Conservation (phyloP, 1,140 invertebrate species). For the Asbolus verrucosus region DNA sequence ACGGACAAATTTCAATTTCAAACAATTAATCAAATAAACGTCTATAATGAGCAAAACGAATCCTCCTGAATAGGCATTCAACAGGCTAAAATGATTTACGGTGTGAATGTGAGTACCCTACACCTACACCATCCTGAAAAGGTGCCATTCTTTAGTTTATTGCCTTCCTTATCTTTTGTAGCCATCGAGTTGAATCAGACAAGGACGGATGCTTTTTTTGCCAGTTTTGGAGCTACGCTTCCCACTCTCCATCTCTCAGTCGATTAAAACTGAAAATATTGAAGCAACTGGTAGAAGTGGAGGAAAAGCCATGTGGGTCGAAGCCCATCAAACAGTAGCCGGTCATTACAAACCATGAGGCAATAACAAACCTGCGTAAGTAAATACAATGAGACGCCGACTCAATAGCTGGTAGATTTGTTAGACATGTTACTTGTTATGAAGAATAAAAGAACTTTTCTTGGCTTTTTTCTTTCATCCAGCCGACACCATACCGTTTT, state of each 20-base stretch:
- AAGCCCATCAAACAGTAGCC: constrained; percentile 53
- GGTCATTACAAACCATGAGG: constrained; percentile 54
- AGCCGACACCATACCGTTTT: constrained; percentile 9
- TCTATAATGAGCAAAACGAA: constrained; percentile 30
- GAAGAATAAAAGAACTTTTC: constrained; percentile 44
- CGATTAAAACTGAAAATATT: no score
- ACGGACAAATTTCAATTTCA: background rate
- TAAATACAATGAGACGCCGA: constrained; percentile 56
- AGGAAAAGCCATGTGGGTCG: no score
- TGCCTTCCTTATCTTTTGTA: background rate
- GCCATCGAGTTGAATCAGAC: background rate
- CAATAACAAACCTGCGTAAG: constrained; percentile 51
- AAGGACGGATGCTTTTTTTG: background rate
- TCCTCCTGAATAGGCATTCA: constrained; percentile 24
- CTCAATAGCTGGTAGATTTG: constrained; percentile 54
- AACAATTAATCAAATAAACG: constrained; percentile 45
- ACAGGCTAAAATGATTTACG: constrained; percentile 40
- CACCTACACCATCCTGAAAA: constrained; percentile 18
- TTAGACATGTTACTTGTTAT: constrained; percentile 56
- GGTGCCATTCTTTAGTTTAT: constrained; percentile 13
- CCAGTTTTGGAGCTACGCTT: background rate
- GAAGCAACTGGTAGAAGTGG: no score
- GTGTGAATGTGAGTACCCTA: constrained; percentile 31
- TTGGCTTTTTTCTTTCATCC: constrained; percentile 48
- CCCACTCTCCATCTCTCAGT: background rate